A percentile compares a stretch with the other conserved stretches of the same genome.
Evolutionary conservation across 2,113 vertebrate genomes (phyloP).

Genomic region (Triplophysa dalaica): DNA sequence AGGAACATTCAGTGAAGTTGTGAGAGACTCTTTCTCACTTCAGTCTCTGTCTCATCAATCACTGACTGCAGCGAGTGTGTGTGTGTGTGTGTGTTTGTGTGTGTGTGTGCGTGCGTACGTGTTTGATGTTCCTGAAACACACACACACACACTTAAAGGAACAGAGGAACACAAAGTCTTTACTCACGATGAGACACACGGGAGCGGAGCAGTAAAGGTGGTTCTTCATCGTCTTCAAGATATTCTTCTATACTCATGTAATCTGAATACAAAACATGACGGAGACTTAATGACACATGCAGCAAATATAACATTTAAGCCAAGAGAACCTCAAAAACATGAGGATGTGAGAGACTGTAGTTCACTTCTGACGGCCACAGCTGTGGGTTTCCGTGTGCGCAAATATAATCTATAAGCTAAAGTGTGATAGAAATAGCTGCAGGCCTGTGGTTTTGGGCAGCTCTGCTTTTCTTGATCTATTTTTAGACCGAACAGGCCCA

Average conservation of each 20-base stretch:
- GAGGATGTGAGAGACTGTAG: constrained; percentile 5
- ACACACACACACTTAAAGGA: constrained; percentile 46
- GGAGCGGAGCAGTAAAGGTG: constrained; percentile 71
- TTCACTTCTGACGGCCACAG: constrained; percentile 23
- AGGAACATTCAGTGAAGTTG: too few relatives aligned
- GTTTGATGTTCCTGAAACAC: constrained; percentile 47
- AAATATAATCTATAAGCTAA: constrained; percentile 22
- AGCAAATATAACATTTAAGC: background rate
- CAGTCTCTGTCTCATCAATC: background rate
- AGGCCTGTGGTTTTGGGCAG: constrained; percentile 23
- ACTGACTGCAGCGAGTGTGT: background rate
- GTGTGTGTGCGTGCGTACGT: constrained; percentile 34
- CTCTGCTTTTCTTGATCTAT: constrained; percentile 28
- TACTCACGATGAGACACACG: constrained; percentile 70
- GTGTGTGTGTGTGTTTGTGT: constrained; percentile 27
- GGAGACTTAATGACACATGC: constrained; percentile 23
- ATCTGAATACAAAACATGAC: constrained; percentile 57
- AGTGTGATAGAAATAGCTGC: constrained; percentile 18
- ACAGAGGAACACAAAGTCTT: constrained; percentile 9
- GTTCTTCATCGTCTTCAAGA: constrained; percentile 79
- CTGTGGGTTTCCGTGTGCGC: background rate
- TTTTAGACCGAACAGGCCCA: constrained; percentile 25
- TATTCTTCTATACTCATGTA: constrained; percentile 76
- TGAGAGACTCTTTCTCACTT: background rate
- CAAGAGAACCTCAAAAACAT: constrained; percentile 23